Percentiles rank a stretch among this genome's conserved stretches.
These are phyloP conservation scores for Heptranchias perlo DNA, from an alignment of 2,113 vertebrate species.

Conservation along the genomic window DNA sequence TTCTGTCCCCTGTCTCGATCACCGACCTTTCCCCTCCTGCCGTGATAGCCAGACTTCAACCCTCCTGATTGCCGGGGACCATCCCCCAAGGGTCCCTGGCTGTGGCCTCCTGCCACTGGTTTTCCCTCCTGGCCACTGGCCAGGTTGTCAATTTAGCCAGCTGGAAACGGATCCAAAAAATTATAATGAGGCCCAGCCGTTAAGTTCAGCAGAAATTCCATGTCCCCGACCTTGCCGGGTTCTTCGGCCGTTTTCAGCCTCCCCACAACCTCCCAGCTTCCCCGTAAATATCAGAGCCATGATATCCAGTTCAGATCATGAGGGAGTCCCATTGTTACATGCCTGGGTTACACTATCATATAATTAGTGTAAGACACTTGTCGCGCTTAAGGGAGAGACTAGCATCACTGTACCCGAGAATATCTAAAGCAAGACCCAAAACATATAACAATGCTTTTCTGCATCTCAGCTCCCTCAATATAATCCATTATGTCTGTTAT, in stretches of 20 bases:
- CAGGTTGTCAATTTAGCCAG: neutral
- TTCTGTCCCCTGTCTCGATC: neutral
- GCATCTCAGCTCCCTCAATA: neutral
- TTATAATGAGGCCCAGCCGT: neutral
- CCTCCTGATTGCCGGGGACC: too few relatives aligned
- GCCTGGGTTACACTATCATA: neutral
- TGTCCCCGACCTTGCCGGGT: neutral
- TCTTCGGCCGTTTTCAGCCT: neutral
- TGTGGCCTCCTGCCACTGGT: too few relatives aligned
- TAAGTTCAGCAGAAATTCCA: neutral
- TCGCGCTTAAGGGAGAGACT: neutral
- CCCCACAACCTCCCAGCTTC: neutral
- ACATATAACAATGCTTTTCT: neutral
- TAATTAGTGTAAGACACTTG: neutral
- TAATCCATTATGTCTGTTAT: slow-evolving; percentile 11
- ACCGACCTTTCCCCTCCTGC: neutral
- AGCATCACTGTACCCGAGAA: neutral
- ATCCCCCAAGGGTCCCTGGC: too few relatives aligned
- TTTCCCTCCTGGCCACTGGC: too few relatives aligned
- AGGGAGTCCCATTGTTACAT: neutral
- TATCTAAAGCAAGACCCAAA: neutral
- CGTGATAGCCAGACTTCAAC: neutral
- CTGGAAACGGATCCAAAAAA: neutral
- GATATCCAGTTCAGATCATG: neutral
- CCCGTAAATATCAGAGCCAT: neutral